phyloP scores from a whole-genome alignment of 2,113 vertebrate species.

The Pachyramphus minor region DNA sequence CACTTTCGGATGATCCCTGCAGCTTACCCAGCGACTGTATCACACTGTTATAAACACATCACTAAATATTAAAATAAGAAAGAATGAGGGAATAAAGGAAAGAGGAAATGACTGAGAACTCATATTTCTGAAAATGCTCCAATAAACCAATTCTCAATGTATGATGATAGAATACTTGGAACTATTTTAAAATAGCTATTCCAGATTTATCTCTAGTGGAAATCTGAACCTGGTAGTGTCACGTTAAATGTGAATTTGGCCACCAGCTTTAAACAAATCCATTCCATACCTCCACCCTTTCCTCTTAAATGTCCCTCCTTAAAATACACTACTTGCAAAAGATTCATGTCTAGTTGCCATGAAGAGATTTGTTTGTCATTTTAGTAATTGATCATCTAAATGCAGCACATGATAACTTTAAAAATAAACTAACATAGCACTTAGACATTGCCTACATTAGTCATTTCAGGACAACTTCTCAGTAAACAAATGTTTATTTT shows the following conservation, averaged over 20 bases:
- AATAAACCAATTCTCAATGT: neutral
- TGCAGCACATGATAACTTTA: neutral
- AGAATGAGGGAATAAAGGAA: neutral
- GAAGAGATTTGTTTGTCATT: neutral
- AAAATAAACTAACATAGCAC: neutral
- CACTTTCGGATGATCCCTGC: neutral
- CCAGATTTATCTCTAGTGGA: neutral
- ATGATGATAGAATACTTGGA: neutral
- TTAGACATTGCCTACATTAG: neutral
- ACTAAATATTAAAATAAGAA: constrained; percentile 8
- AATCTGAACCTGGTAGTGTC: neutral
- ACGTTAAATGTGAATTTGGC: neutral
- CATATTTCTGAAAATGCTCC: neutral
- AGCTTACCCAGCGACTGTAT: neutral
- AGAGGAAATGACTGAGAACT: constrained; percentile 31
- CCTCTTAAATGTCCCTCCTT: neutral
- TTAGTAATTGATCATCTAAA: neutral
- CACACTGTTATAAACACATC: neutral
- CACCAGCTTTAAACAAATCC: neutral
- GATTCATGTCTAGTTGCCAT: neutral
- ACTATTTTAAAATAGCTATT: neutral
- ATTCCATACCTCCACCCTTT: constrained; percentile 12
- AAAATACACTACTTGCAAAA: neutral
- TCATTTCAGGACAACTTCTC: neutral
- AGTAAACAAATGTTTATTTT: neutral